These are phyloP conservation scores for Zygothrica quintamaculata DNA, from an alignment of 2,888 invertebrate genomes.

Conservation along the genomic window DNA sequence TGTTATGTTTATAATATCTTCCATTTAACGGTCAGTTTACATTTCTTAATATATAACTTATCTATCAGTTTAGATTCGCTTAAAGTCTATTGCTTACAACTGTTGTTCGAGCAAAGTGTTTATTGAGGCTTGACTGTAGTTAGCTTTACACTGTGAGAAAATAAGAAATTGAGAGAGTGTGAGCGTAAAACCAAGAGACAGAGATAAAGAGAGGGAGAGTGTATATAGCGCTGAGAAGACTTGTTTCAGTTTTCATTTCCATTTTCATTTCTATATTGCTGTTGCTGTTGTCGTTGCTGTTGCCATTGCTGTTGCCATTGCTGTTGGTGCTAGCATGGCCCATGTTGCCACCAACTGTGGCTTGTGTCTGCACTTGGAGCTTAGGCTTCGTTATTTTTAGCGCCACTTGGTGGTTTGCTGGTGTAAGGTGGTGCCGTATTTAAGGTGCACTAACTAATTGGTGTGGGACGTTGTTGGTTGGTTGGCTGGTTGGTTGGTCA, in stretches of 20 bases:
- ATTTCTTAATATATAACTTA: no score
- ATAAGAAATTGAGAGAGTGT: not conserved
- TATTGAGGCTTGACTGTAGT: slow-evolving; percentile 19
- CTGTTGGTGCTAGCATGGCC: slow-evolving; percentile 9
- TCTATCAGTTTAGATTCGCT: no score
- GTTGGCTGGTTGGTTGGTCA: slow-evolving; percentile 18
- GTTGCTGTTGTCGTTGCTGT: slow-evolving; percentile 3
- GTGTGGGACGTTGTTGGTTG: not conserved
- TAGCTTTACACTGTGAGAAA: slow-evolving; percentile 2
- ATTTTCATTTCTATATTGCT: slow-evolving; percentile 31
- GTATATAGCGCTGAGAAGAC: slow-evolving; percentile 5
- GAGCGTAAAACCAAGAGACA: slow-evolving; percentile 5
- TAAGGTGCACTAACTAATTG: slow-evolving; percentile 1
- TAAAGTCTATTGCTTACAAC: no score
- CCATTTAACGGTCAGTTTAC: no score
- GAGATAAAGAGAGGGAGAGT: not conserved
- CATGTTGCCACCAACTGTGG: slow-evolving; percentile 51
- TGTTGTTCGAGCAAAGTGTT: no score
- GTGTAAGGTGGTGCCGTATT: slow-evolving; percentile 4
- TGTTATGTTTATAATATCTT: no score
- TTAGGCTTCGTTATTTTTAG: slow-evolving; percentile 63
- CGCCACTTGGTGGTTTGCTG: slow-evolving; percentile 57
- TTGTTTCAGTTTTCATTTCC: slow-evolving; percentile 48
- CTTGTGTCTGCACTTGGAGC: slow-evolving; percentile 54
- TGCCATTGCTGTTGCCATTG: slow-evolving; percentile 1